Evolutionary conservation across 1,140 invertebrate species (phyloP).

Genomic region (Penaeus chinensis): DNA sequence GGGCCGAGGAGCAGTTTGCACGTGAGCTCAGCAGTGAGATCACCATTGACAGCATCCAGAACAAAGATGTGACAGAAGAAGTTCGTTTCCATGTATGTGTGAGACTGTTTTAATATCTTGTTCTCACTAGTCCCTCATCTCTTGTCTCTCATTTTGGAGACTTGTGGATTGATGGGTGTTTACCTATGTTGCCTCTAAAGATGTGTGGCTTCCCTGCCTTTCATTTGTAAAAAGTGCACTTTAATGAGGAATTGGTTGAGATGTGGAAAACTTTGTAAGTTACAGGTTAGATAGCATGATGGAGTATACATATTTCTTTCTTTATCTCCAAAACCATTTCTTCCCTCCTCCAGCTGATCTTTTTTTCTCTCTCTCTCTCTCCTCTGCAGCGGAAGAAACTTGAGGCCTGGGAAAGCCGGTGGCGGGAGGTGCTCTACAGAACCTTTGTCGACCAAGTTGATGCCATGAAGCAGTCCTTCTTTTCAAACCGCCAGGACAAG

Average conservation of each 20-base stretch:
- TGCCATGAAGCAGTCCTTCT: slow-evolving; percentile 72
- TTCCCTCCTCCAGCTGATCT: neutral
- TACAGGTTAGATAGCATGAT: too few species aligned
- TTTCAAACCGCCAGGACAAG: slow-evolving; percentile 66
- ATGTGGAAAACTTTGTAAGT: too few species aligned
- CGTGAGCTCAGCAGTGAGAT: slow-evolving; percentile 76
- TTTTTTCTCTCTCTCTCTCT: neutral
- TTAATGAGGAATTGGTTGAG: too few species aligned
- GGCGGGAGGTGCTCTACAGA: slow-evolving; percentile 74
- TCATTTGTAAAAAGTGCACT: too few species aligned
- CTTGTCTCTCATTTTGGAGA: too few species aligned
- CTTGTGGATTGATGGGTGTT: too few species aligned
- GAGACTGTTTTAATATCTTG: slow-evolving; percentile 49
- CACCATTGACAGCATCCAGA: slow-evolving; percentile 76
- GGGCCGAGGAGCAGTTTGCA: slow-evolving; percentile 75
- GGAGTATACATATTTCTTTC: neutral
- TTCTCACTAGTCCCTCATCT: neutral
- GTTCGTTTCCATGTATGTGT: slow-evolving; percentile 72
- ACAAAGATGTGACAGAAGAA: slow-evolving; percentile 68
- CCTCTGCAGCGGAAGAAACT: slow-evolving; percentile 72
- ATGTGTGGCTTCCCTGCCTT: too few species aligned
- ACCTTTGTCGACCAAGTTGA: slow-evolving; percentile 78
- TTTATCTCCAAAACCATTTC: neutral
- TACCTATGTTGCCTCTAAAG: too few species aligned
- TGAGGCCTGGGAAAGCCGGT: slow-evolving; percentile 74